Evolutionary conservation across 2,888 invertebrate genomes (phyloP), one percentile per base, ranked within the genome.

Genomic region (Cacoxenus indagator): DNA sequence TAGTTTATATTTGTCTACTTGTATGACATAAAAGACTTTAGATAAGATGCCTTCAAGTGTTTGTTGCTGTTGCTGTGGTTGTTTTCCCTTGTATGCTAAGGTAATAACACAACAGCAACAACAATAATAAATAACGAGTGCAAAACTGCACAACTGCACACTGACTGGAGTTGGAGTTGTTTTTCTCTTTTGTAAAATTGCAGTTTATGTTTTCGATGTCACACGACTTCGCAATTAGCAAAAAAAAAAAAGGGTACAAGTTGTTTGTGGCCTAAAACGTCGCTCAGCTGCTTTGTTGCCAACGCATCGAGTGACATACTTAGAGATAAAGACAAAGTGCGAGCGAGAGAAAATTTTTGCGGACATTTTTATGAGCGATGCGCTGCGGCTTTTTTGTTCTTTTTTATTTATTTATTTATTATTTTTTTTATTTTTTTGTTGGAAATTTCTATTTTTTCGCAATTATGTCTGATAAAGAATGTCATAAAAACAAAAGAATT

Each of bases 1-100:
- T 51, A 51, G 9, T 51, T 17, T 17, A 51, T 51, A 4, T 51
- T 51, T 51, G 51, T 51, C 51, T 51, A 51, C 26, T 54, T 54
- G 54, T 54, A 46, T 26, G 26, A 54, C 8, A 24, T 9, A 26
- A 37, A 37, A 2, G 37, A 11, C 37, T 37, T 37, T 14, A 2
- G 37, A 37, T 37, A 37, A 37, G 37, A 2, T 8, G 8, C 14
- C 9, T 8, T 14, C 6, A 31, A 9, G 59, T n/a, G 14, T 59
- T 17, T 27, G 55, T 6, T 8, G 19, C 19, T 59, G 48, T 37
- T 37, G 2, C 9, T 48, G 48, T 48, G 48, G 3, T 14, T 55
- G 24, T 37, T 14, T 59, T 4, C 27, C 6, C 27, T 29, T 37
- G 37, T 37, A 37, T 37, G 8, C 14, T 37, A 9, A 14, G 5